phyloP scores from a whole-genome alignment of 2,113 vertebrate genomes.

The Mesoclemmys tuberculata region DNA sequence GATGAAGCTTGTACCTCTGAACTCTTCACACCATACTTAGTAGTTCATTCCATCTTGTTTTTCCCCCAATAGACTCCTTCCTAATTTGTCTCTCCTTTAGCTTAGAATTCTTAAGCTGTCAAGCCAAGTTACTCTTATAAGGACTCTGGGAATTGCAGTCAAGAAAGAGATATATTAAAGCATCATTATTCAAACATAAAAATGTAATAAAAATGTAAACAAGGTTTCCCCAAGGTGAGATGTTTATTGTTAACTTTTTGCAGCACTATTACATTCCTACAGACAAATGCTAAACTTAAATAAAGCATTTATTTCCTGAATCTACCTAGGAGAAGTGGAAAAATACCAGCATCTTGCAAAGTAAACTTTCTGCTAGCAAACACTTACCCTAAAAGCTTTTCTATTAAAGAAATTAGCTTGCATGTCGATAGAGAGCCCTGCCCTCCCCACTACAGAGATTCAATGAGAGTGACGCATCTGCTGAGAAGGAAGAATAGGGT shows the following conservation, averaged over 20 bases:
- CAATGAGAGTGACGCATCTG: neutral
- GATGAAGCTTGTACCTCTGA: neutral
- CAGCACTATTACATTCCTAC: constrained; percentile 54
- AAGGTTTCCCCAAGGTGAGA: constrained; percentile 57
- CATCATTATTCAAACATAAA: constrained; percentile 75
- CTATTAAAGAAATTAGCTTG: neutral
- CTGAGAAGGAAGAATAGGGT: neutral
- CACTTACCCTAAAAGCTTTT: constrained; percentile 24
- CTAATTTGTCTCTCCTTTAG: constrained; percentile 64
- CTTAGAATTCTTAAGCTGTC: constrained; percentile 59
- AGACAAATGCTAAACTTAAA: constrained; percentile 39
- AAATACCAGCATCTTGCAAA: constrained; percentile 31
- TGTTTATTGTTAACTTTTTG: constrained; percentile 64
- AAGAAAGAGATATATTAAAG: constrained; percentile 71
- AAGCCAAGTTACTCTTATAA: constrained; percentile 64
- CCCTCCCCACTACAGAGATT: neutral
- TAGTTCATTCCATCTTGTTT: neutral
- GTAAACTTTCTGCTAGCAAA: neutral
- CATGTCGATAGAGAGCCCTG: neutral
- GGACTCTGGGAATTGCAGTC: constrained; percentile 56
- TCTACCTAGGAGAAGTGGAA: constrained; percentile 1
- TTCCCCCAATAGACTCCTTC: neutral
- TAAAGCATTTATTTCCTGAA: neutral
- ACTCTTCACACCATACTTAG: neutral
- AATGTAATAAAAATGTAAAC: constrained; percentile 73